phyloP scores from a whole-genome alignment of 2,888 invertebrate species.

The Eueremaeus valkanovi region DNA sequence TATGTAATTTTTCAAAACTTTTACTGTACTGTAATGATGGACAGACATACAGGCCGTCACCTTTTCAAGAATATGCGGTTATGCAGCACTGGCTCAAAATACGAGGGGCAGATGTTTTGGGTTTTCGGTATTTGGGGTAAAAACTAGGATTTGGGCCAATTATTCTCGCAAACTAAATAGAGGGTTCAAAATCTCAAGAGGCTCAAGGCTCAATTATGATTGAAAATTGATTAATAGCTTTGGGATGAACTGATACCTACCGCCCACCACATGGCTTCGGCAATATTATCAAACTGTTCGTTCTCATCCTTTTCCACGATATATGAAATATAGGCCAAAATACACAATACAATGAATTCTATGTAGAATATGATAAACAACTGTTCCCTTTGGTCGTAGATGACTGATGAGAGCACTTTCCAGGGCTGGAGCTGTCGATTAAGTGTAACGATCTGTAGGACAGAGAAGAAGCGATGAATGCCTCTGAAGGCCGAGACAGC shows the following conservation, averaged over 20 bases:
- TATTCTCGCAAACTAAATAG: no score
- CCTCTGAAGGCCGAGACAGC: conserved; percentile 39
- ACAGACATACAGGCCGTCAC: no score
- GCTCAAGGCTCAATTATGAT: neutral
- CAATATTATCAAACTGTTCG: conserved; percentile 38
- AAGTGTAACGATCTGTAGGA: conserved; percentile 29
- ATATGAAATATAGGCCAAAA: conserved; percentile 36
- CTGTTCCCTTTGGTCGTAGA: conserved; percentile 41
- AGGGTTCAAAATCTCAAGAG: no score
- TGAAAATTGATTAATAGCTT: neutral
- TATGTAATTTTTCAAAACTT: no score
- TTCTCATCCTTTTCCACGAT: conserved; percentile 38
- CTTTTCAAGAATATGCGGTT: no score
- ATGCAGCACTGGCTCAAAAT: no score
- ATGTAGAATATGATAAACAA: conserved; percentile 38
- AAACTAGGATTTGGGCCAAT: no score
- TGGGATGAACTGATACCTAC: conserved; percentile 13
- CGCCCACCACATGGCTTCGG: conserved; percentile 41
- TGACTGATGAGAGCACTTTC: conserved; percentile 34
- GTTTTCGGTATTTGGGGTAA: no score
- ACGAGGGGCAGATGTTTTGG: no score
- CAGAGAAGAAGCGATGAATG: conserved; percentile 39
- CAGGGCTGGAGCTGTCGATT: conserved; percentile 40
- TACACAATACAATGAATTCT: conserved; percentile 32
- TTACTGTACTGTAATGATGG: no score